Base-by-base conservation (phyloP, 1,140 invertebrate species). In the Ruditapes philippinarum region DNA sequence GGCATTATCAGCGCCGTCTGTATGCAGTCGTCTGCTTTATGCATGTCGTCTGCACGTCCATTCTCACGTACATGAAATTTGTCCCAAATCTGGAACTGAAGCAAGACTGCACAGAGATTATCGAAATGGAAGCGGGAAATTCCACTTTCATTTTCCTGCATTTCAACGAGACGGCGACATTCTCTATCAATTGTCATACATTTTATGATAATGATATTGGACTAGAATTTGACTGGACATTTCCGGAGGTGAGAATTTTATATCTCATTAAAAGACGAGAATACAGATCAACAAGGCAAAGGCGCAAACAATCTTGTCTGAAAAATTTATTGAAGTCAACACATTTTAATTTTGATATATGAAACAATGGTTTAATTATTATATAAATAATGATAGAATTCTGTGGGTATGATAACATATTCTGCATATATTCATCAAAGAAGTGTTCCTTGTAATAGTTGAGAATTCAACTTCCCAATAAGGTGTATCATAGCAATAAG, bases 141-240 rank as follows among this genome's bases (percentile, higher is more conserved):
- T 36, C 38, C 4, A 78, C 31, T 7, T 51, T 80, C 22, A n/a
- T 78, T 0, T 65, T 88, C 28, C 25, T 79, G 5, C 2, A 19
- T 5, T 11, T 33, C 17, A 88, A 88, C 57, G 74, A 78, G n/a
- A 68, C 74, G 11, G 70, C 57, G 38, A 78, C 62, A 25, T 79
- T 70, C 65, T 57, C 70, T 19, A 57, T 80, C 45, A 68, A 74
- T 14, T 88, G 85, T 54, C 33, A 38, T 33, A n/a, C 51, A 7
- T 80, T 54, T 49, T 65, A 79, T 33, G 85, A 33, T 25, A 88
- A 88, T 54, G 85, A 88, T 38, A 65, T 36, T 14, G 85, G 85
- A 42, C 57, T 88, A n/a, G 85, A 80, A 70, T 36, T 40, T 17
- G 85, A 88, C 45, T 88, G 85, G 85, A 57, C 51, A 33, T 88